Percentiles rank a stretch among this genome's conserved stretches.
Evolutionary conservation across 1,140 invertebrate genomes (phyloP).

Genomic region (Globodera rostochiensis): DNA sequence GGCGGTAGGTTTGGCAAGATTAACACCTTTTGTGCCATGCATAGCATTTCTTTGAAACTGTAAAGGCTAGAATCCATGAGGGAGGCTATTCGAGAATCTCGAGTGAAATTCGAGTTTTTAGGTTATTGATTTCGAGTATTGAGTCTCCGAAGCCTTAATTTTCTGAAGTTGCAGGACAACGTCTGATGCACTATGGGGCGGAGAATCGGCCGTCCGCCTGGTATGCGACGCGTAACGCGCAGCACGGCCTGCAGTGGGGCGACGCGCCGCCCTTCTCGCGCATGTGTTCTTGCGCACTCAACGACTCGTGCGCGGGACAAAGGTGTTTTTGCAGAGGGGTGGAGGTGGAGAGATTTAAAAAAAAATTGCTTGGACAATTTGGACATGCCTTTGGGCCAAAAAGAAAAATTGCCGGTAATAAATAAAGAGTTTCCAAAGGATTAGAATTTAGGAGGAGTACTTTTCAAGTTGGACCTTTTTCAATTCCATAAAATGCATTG

Average conservation of each 20-base stretch:
- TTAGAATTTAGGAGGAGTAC: neutral
- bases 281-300: slow-evolving; percentile 63
- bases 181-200: slow-evolving; percentile 59
- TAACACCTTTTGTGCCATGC: too few species aligned
- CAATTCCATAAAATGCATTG: neutral
- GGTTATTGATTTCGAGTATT: too few species aligned
- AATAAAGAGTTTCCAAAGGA: neutral
- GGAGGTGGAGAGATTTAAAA: too few species aligned
- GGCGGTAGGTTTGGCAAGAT: slow-evolving; percentile 34
- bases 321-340: slow-evolving; percentile 16
- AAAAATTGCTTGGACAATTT: too few species aligned
- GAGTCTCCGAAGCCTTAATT: neutral
- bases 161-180: slow-evolving; percentile 23
- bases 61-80: too few species aligned
- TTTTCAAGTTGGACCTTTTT: slow-evolving; percentile 16
- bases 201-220: slow-evolving; percentile 60
- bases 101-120: too few species aligned
- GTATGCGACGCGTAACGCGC: slow-evolving; percentile 64
- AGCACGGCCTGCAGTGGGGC: slow-evolving; percentile 63
- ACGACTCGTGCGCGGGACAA: slow-evolving; percentile 55
- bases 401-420: neutral
- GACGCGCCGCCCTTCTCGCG: slow-evolving; percentile 61
- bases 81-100: too few species aligned
- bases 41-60: too few species aligned
- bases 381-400: neutral